These are phyloP conservation scores for Meiosimyza decipiens DNA, from an alignment of 2,888 invertebrate genomes.

Conservation along the genomic window DNA sequence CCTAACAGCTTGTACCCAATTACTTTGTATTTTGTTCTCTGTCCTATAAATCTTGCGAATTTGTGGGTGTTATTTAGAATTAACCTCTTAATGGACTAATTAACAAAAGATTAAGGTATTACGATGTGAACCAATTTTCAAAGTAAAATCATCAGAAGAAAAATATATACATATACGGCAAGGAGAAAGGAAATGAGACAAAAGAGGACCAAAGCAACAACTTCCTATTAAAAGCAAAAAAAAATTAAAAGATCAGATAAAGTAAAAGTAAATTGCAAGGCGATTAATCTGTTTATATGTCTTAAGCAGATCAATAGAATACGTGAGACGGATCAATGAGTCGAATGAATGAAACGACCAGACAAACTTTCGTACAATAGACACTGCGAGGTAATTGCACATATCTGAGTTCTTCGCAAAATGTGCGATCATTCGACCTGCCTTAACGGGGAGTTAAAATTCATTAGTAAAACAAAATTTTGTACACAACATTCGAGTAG, in stretches of 20 bases:
- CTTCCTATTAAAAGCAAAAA: constrained; percentile 43
- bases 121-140: constrained; percentile 26
- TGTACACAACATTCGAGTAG: background rate
- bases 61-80: constrained; percentile 66
- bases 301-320: constrained; percentile 60
- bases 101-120: constrained; percentile 63
- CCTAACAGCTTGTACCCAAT: too few species aligned
- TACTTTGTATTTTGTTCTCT: constrained; percentile 6
- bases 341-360: background rate
- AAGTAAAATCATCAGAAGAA: background rate
- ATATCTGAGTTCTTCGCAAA: constrained; percentile 45
- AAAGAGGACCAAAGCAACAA: constrained; percentile 36
- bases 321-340: constrained; percentile 40
- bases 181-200: constrained; percentile 29
- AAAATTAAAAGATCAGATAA: constrained; percentile 49
- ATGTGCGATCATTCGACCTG: constrained; percentile 31
- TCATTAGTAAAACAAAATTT: constrained; percentile 38
- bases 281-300: constrained; percentile 68
- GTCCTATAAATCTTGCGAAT: constrained; percentile 42
- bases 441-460: constrained; percentile 36
- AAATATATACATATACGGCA: background rate
- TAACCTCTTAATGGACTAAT: constrained; percentile 68
- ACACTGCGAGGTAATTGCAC: constrained; percentile 60
- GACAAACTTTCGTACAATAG: constrained; percentile 39
- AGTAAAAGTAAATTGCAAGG: constrained; percentile 64